Base-by-base conservation (phyloP, 2,113 vertebrate genomes). In the Rhodinocichla rosea region DNA sequence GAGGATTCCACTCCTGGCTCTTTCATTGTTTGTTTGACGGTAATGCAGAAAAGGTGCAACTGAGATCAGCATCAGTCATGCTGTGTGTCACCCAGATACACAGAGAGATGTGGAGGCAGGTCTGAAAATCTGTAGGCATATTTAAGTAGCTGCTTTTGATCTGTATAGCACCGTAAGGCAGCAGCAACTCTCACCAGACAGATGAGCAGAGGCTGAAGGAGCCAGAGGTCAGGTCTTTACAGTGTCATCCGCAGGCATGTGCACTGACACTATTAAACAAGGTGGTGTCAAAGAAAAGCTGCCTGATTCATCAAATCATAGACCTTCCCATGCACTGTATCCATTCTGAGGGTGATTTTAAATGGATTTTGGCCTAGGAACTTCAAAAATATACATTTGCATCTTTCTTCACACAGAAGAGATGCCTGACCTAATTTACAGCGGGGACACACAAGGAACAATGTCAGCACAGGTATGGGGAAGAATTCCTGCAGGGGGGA, bases 21-120 rank as follows among this genome's bases (percentile, higher is more conserved):
- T 68, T 56, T 39, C 88, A 40, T 70, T 84, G 76, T 83, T 96
- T 96, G 52, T 92, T 94, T 95, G 92, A 90, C 1, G 1, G 92
- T 68, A 93, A 88, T 76, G 89, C 37, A 73, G 39, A 73, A 89
- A 80, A 87, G 67, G 63, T 15, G 0, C 77, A 67, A 65, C 67
- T 8, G 21, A 78, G 84, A 94, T 85, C 82, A 56, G 71, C 88
- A 32, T 92, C 90, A 14, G 40, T 37, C 40, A 40, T 73, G 56
- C 73, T 42, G 20, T 24, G 65, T 64, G 77, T 88, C 30, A 3
- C 30, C 71, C 83, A 42, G 75, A 89, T 10, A 78, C 42, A 69
- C 56, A 73, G 32, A 62, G 47, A 87, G 60, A 56, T 30, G 60
- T 4, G 24, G 50, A 30, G 70, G 67, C 50, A 9, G 76, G 40